Conservation (phyloP, 2,888 invertebrate species). For the Plebejus anna region DNA sequence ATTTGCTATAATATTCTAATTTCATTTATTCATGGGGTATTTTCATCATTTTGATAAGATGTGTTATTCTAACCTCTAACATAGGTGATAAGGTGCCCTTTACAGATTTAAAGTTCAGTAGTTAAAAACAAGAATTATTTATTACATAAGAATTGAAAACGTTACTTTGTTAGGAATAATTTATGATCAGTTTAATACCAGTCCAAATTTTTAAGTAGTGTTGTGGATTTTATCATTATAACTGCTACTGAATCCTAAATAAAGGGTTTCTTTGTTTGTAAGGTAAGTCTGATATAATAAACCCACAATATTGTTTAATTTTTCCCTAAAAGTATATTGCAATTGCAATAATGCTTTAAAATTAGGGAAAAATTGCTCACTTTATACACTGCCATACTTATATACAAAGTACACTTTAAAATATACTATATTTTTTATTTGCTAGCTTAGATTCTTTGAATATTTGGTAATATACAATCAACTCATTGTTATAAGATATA, state of each 20-base stretch:
- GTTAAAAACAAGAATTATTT: background rate
- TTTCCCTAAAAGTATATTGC: too few relatives aligned
- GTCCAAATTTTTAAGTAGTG: background rate
- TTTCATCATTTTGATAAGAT: slow-evolving; percentile 27
- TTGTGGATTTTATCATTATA: background rate
- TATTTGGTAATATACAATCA: too few relatives aligned
- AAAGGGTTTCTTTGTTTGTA: background rate
- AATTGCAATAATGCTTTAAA: too few relatives aligned
- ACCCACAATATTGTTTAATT: background rate
- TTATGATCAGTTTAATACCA: background rate
- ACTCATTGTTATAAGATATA: too few relatives aligned
- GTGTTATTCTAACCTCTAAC: slow-evolving; percentile 28
- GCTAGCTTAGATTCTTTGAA: too few relatives aligned
- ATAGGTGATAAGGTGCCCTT: slow-evolving; percentile 12
- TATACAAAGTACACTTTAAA: background rate
- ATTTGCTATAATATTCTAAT: background rate
- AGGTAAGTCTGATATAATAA: background rate
- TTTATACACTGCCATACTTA: background rate
- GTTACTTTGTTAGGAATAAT: background rate
- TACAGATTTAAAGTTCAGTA: background rate
- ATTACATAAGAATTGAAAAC: background rate
- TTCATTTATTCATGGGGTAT: background rate
- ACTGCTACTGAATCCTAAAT: background rate
- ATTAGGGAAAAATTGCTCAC: background rate
- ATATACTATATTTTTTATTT: background rate